phyloP scores from a whole-genome alignment of 2,113 vertebrate species.

The Plestiodon gilberti region DNA sequence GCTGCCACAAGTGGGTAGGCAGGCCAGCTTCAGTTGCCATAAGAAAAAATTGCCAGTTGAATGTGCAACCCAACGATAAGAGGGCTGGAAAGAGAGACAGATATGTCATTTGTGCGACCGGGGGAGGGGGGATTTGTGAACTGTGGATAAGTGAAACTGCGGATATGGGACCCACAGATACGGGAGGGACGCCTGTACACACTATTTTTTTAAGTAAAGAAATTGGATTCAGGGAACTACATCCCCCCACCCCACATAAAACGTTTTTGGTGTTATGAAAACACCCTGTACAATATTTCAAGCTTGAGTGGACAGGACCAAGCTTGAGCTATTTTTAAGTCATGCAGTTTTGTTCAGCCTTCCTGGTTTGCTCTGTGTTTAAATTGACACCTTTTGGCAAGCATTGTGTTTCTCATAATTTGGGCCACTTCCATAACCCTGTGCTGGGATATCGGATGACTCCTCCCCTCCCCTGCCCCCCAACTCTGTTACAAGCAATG shows the following conservation, averaged over 20 bases:
- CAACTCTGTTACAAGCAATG: background rate
- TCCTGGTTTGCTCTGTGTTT: conserved; percentile 63
- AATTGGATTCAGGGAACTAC: background rate
- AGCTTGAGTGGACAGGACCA: conserved; percentile 9
- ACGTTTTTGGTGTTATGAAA: background rate
- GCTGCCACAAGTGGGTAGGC: no score
- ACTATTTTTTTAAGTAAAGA: background rate
- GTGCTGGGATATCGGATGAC: background rate
- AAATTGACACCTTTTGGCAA: conserved; percentile 36
- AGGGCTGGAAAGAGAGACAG: no score
- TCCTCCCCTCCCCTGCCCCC: no score
- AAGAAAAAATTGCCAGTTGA: no score
- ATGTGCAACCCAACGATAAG: no score
- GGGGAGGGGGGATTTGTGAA: no score
- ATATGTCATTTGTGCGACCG: no score
- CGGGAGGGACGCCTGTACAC: no score
- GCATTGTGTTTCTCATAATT: conserved; percentile 63
- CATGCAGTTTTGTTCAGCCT: conserved; percentile 53
- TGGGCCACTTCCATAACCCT: conserved; percentile 26
- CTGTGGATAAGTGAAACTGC: background rate
- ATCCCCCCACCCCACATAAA: background rate
- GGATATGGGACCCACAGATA: no score
- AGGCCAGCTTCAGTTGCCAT: no score
- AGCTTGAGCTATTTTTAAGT: conserved; percentile 57
- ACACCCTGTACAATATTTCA: background rate